phyloP scores from a whole-genome alignment of 1,140 invertebrate species.

The Megalopta genalis region DNA sequence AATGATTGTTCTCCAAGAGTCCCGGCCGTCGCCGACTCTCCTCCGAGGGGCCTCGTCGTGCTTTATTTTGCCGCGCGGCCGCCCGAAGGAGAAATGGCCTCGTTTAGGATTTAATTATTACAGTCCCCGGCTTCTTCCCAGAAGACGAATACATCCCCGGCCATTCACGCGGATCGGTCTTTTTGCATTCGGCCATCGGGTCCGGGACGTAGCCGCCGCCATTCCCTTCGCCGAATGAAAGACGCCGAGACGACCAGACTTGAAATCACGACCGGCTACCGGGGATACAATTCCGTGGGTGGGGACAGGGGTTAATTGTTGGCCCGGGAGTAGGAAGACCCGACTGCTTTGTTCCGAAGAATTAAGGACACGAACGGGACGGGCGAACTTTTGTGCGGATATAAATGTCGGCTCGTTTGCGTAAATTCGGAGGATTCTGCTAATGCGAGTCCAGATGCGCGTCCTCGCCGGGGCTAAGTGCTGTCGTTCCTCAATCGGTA shows the following conservation, averaged over 20 bases:
- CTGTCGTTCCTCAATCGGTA: no score
- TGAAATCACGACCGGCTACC: neutral
- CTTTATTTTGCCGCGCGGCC: conserved; percentile 33
- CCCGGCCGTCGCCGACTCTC: neutral
- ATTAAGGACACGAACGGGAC: no score
- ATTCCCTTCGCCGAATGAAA: neutral
- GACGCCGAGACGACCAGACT: neutral
- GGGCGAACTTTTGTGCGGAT: neutral
- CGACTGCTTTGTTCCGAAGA: neutral
- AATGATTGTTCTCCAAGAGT: conserved; percentile 57
- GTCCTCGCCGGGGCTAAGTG: no score
- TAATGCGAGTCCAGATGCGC: neutral
- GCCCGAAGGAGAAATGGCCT: conserved; percentile 11
- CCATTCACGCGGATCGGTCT: neutral
- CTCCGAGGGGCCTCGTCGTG: conserved; percentile 20
- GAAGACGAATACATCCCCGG: conserved; percentile 3
- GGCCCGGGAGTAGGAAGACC: neutral
- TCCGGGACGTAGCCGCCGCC: no score
- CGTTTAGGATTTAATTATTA: conserved; percentile 54
- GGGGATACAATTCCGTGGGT: neutral
- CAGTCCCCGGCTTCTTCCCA: neutral
- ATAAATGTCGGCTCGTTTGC: neutral
- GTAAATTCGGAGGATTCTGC: neutral
- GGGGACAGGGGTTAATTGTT: conserved; percentile 6
- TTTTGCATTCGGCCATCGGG: neutral